Evolutionary conservation across 1,140 invertebrate genomes (phyloP), one percentile per base, ranked within the genome.

Genomic region (Hycleus cichorii): DNA sequence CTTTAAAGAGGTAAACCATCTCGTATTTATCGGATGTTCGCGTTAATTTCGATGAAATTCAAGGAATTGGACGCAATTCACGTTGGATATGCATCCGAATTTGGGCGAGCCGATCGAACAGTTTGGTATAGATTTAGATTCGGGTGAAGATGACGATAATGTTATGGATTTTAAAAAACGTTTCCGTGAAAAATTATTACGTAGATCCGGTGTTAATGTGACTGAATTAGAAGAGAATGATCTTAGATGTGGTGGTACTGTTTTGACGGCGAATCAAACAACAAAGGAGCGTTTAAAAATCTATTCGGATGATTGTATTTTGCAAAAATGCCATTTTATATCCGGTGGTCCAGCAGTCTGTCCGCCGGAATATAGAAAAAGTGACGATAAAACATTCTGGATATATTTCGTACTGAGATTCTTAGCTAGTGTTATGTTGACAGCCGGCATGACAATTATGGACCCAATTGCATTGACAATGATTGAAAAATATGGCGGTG

Each of bases 401-500:
- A 79, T 87, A 46, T 91, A 91, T 70, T 90, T 91, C 68, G 70
- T 84, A 32, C 63, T 90, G 9, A 65, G 89, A 64, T 88, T 90
- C 61, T 72, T 89, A 57, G 88, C 83, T 1, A 88, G 83, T 5
- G 83, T 87, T 2, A 88, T 88, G 81, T 73, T 87, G 56, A 84
- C 83, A 1, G 86, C 85, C 24, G 85, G 85, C 6, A 86, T 90
- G 1, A 88, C 86, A 7, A 85, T 91, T 51, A 83, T 91, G 80
- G 89, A 92, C 74, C 88, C 89, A 1, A 90, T 90, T 47, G 86
- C 88, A 2, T 69, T 92, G 8, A 87, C 83, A 0, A 84, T 91
- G 81, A 87, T 90, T 61, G 85, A 89, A 70, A 83, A 87, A 67
- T 86, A 86, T 69, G 84, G 86, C 0, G 87, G 87, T 1, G 85